phyloP scores from a whole-genome alignment of 2,113 vertebrate species.

The Eolophus roseicapilla region DNA sequence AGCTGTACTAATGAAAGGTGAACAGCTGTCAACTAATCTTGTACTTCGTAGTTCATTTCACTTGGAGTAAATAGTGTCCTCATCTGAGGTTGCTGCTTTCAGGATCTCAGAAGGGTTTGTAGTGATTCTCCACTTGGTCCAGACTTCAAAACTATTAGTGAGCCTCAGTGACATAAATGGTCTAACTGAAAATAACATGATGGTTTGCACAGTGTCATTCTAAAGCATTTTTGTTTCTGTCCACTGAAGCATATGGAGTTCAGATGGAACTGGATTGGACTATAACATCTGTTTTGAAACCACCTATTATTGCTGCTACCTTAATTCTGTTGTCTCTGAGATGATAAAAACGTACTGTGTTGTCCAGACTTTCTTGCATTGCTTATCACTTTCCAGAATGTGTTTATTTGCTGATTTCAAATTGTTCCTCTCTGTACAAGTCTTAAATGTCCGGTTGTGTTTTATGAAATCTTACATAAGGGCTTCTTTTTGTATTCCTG shows the following conservation, averaged over 20 bases:
- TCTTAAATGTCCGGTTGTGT: background rate
- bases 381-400: background rate
- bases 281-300: slow-evolving; percentile 2
- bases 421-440: background rate
- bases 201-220: background rate
- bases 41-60: background rate
- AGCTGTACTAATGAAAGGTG: background rate
- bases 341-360: background rate
- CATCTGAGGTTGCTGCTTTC: background rate
- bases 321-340: background rate
- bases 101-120: background rate
- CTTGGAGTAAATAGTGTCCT: background rate
- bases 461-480: background rate
- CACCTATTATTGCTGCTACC: background rate
- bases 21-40: background rate
- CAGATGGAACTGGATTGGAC: background rate
- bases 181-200: background rate
- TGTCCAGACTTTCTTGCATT: background rate
- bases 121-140: background rate
- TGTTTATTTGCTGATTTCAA: background rate
- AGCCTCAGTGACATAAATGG: background rate
- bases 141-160: background rate
- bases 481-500: background rate
- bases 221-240: background rate
- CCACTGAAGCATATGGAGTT: background rate